Percentiles rank a stretch among this genome's conserved stretches.
Evolutionary conservation across 2,797 vertebrate genomes (phyloP).

Genomic region (Garrulus glandarius): DNA sequence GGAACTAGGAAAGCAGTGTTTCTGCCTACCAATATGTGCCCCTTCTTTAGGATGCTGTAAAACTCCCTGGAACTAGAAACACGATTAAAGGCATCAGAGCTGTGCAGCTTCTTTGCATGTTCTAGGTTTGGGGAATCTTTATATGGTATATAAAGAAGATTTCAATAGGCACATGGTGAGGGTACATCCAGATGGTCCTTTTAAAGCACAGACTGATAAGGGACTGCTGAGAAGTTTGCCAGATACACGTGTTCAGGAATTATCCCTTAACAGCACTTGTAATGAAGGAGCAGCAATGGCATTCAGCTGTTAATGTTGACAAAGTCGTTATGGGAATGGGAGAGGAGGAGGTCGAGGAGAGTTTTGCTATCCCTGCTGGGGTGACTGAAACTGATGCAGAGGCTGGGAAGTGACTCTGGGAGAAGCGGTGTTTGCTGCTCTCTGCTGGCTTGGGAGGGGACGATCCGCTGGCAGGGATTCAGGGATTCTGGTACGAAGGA

Average conservation of each 20-base stretch:
- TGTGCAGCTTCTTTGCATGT: neutral
- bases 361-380: neutral
- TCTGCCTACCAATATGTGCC: neutral
- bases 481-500: neutral
- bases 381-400: neutral
- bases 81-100: neutral
- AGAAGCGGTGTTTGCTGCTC: slow-evolving; percentile 50
- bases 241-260: neutral
- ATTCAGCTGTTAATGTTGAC: neutral
- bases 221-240: neutral
- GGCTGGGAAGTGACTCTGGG: neutral
- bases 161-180: neutral
- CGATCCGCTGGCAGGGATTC: neutral
- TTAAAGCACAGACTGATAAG: neutral
- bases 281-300: neutral
- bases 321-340: neutral
- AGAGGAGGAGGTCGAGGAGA: neutral
- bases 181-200: neutral
- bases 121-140: neutral
- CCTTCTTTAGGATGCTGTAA: neutral
- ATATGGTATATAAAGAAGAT: neutral
- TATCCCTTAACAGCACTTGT: neutral
- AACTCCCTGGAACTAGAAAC: neutral
- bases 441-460: neutral
- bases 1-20: neutral